Base-by-base conservation (phyloP, 2,113 vertebrate species). In the Pachyramphus minor region DNA sequence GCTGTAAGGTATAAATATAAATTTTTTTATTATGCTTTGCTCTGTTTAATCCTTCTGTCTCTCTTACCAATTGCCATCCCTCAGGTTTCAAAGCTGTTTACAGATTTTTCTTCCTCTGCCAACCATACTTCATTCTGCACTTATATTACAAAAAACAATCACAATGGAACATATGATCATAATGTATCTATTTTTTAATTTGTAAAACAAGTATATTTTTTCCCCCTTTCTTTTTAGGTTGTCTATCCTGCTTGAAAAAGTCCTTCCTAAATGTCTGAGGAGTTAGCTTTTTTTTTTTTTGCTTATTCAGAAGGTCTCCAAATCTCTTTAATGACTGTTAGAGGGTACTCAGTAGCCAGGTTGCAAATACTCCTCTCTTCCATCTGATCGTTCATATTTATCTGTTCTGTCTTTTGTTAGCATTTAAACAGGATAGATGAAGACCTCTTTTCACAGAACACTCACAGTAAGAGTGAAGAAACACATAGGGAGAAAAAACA, bases 101-200 rank as follows among this genome's bases (percentile, higher is more conserved):
- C 12, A 20, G n/a, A 5, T 8, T 41, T 84, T 64, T 60, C 18
- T 66, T 53, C 84, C 33, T 62, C 18, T 33, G 17, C 9, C 33
- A 45, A 16, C 25, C 13, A 12, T 33, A 22, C 19, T 58, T 68
- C 12, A 15, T 75, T 69, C 41, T 31, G 17, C 28, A 27, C 47
- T 83, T 49, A 16, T 66, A 75, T 35, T 39, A 15, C 4, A 84
- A 59, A 56, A 52, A 13, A 3, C 7, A 52, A 21, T 60, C 33
- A 33, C 7, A 87, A 35, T 11, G 2, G 3, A 45, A 56, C 31
- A 50, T 19, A 25, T 0, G 0, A 56, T 49, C 11, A 28, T 20
- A 72, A 68, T 33, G 1, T 4, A 62, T 6, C 3, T 47, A 19
- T 55, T 42, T 63, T 33, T 3, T 3, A 10, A 8, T 17, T 18